phyloP scores from a whole-genome alignment of 2,797 vertebrate genomes.

The Nyctibius grandis region DNA sequence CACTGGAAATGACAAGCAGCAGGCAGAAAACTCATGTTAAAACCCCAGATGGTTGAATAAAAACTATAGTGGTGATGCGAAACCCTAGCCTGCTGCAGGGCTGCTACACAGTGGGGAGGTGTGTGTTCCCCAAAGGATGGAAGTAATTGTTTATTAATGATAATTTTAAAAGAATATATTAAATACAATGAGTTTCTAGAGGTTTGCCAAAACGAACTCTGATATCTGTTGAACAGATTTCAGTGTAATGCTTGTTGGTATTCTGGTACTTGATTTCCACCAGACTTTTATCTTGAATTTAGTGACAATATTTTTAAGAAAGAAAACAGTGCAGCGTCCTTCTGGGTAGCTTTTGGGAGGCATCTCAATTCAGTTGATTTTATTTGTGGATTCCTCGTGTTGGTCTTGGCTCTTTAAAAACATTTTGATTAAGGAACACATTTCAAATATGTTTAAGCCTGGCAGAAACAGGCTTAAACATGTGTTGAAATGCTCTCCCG shows the following conservation, averaged over 20 bases:
- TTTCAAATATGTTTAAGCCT: not conserved
- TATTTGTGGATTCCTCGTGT: not conserved
- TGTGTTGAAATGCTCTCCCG: not conserved
- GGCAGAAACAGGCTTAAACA: not conserved
- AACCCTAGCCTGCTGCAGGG: not conserved
- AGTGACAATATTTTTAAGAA: not conserved
- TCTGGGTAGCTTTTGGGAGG: not conserved
- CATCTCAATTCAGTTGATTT: not conserved
- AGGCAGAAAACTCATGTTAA: not conserved
- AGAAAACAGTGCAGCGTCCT: not conserved
- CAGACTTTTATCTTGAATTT: not conserved
- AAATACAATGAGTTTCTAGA: not conserved
- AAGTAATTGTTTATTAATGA: not conserved
- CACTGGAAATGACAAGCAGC: not conserved
- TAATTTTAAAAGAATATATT: not conserved
- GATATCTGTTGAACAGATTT: not conserved
- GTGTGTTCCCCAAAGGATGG: not conserved
- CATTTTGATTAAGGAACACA: not conserved
- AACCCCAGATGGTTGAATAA: not conserved
- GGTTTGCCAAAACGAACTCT: not conserved
- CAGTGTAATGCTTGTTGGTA: not conserved
- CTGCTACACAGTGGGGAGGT: fast-evolving
- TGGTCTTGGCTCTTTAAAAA: not conserved
- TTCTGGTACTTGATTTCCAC: not conserved
- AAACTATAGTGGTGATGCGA: not conserved